Percentiles rank a stretch among this genome's conserved stretches.
phyloP scores from a whole-genome alignment of 2,888 invertebrate species.

The Eupeodes latifasciatus region DNA sequence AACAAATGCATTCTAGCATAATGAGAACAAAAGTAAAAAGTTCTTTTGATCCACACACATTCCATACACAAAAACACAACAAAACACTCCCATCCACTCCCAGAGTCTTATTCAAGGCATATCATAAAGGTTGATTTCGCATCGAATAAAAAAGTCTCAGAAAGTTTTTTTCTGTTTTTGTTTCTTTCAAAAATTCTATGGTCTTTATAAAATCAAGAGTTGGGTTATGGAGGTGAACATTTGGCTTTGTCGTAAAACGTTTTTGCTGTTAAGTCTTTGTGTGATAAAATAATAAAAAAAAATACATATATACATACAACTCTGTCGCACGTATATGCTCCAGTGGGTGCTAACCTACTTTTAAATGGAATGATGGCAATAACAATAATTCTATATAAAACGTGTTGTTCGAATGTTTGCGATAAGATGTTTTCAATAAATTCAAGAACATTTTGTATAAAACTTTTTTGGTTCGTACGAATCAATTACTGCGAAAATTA shows the following conservation, averaged over 20 bases:
- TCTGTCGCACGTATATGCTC: background rate
- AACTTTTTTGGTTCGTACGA: too few relatives aligned
- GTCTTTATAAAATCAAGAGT: slow-evolving; percentile 11
- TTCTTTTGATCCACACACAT: slow-evolving; percentile 30
- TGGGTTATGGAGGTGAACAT: slow-evolving; percentile 1
- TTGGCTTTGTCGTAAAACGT: slow-evolving; percentile 16
- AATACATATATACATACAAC: background rate
- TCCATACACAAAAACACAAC: too few relatives aligned
- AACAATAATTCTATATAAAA: too few relatives aligned
- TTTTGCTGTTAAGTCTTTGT: slow-evolving; percentile 25
- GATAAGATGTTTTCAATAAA: too few relatives aligned
- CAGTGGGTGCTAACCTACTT: background rate
- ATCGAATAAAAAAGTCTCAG: slow-evolving; percentile 27
- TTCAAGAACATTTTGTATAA: too few relatives aligned
- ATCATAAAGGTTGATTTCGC: slow-evolving; percentile 23
- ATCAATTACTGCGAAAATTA: too few relatives aligned
- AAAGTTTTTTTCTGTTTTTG: background rate
- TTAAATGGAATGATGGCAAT: background rate
- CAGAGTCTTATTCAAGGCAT: slow-evolving; percentile 17
- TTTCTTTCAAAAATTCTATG: slow-evolving; percentile 23
- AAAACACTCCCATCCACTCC: background rate
- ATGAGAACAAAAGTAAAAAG: slow-evolving; percentile 19
- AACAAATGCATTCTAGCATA: slow-evolving; percentile 22
- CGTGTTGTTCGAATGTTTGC: too few relatives aligned
- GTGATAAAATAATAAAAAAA: background rate